Conservation (phyloP, 2,113 vertebrate species). For the Shinisaurus crocodilurus region DNA sequence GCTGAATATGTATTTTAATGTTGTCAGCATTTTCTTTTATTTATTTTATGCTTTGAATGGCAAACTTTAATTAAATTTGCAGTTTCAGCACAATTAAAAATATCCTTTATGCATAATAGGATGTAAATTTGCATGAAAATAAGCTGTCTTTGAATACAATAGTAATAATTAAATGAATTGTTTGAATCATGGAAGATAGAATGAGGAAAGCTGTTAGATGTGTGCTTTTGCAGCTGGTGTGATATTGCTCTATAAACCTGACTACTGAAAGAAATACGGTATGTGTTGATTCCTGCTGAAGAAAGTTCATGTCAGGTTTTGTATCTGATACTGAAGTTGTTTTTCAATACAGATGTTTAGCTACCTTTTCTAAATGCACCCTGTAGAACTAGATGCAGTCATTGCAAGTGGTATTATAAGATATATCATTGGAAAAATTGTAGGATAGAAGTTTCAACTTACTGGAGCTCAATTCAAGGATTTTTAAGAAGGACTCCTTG, state of each 20-base stretch:
- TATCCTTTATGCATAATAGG: slow-evolving; percentile 46
- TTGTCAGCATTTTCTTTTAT: slow-evolving; percentile 60
- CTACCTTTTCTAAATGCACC: not conserved
- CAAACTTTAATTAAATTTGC: slow-evolving; percentile 73
- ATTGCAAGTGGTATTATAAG: not conserved
- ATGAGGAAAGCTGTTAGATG: slow-evolving; percentile 15
- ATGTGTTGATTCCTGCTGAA: not conserved
- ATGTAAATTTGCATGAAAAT: slow-evolving; percentile 67
- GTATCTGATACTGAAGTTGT: not conserved
- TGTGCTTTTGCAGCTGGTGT: slow-evolving; percentile 12
- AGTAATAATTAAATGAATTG: slow-evolving; percentile 56
- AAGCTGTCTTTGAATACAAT: slow-evolving; percentile 63
- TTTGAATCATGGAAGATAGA: slow-evolving; percentile 41
- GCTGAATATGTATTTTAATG: slow-evolving; percentile 62
- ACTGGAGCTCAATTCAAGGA: not conserved
- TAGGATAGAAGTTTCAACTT: not conserved
- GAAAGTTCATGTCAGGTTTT: not conserved
- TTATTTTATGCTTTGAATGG: slow-evolving; percentile 58
- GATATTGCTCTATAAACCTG: not conserved
- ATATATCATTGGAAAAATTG: not conserved
- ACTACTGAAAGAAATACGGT: not conserved
- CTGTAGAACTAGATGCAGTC: not conserved
- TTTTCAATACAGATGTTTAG: not conserved
- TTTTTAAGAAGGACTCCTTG: not conserved
- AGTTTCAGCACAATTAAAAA: slow-evolving; percentile 69